Conservation (phyloP, 1,140 invertebrate genomes). For the Coenobita brevimanus region DNA sequence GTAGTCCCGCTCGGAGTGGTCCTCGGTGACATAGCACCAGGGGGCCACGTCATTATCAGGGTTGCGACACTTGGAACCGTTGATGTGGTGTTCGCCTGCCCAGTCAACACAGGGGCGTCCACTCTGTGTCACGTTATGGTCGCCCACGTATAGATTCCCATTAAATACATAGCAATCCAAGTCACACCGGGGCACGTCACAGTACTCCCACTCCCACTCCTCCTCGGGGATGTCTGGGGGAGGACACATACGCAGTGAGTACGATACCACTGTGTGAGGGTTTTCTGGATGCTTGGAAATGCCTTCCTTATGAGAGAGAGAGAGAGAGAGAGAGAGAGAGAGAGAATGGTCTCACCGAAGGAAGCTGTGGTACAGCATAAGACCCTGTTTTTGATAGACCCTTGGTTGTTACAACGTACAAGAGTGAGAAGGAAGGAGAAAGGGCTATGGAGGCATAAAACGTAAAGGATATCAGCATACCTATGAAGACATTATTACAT, state of each 20-base stretch:
- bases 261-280: too few relatives aligned
- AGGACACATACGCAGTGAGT: not conserved
- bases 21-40: slow-evolving; percentile 49
- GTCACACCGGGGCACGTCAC: slow-evolving; percentile 47
- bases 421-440: not conserved
- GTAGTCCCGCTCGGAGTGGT: slow-evolving; percentile 39
- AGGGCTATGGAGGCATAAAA: not conserved
- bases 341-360: not conserved
- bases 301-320: too few relatives aligned
- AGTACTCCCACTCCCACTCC: slow-evolving; percentile 65
- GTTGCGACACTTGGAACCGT: slow-evolving; percentile 43
- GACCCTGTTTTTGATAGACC: too few relatives aligned
- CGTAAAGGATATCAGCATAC: not conserved
- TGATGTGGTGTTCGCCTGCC: slow-evolving; percentile 20
- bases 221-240: slow-evolving; percentile 38
- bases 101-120: slow-evolving; percentile 49
- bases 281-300: too few relatives aligned
- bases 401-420: too few relatives aligned
- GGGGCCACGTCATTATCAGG: slow-evolving; percentile 53
- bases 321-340: not conserved
- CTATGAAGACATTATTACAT: not conserved
- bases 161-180: slow-evolving; percentile 47
- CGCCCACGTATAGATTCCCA: slow-evolving; percentile 17
- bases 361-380: not conserved
- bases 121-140: slow-evolving; percentile 49